These are phyloP conservation scores for Stigmatopora nigra DNA, from an alignment of 2,113 vertebrate genomes.

Conservation along the genomic window DNA sequence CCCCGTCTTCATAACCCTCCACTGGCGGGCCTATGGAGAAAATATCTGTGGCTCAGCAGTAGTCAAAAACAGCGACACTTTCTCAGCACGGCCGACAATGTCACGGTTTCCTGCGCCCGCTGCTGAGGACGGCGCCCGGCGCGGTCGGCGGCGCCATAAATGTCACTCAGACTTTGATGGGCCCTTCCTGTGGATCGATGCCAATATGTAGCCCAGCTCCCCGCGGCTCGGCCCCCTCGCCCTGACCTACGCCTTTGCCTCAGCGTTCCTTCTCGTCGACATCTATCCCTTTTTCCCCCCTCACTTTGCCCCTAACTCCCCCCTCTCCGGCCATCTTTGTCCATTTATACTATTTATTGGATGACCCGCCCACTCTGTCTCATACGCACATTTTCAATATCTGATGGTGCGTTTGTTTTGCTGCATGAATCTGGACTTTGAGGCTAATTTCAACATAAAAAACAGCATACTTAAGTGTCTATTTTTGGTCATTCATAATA, in stretches of 20 bases:
- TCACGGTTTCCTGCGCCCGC: conserved; percentile 34
- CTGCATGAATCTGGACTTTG: too few species aligned
- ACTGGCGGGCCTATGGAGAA: conserved; percentile 30
- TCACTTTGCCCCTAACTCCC: background rate
- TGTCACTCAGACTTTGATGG: conserved; percentile 59
- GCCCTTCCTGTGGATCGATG: conserved; percentile 58
- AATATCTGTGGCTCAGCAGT: conserved; percentile 31
- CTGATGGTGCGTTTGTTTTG: too few species aligned
- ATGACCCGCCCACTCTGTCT: background rate
- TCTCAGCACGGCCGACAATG: conserved; percentile 41
- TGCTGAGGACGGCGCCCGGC: conserved; percentile 26
- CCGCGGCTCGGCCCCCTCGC: conserved; percentile 35
- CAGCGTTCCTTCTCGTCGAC: conserved; percentile 10
- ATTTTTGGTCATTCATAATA: too few species aligned
- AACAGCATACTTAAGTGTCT: too few species aligned
- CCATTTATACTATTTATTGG: conserved; percentile 34
- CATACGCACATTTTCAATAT: too few species aligned
- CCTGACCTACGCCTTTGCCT: conserved; percentile 9
- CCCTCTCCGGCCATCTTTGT: conserved; percentile 29
- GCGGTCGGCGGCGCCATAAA: conserved; percentile 45
- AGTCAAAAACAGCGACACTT: conserved; percentile 28
- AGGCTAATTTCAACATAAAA: too few species aligned
- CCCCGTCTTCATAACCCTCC: background rate
- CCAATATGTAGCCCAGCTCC: conserved; percentile 55
- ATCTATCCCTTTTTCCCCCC: conserved; percentile 21